Evolutionary conservation across 2,113 vertebrate species (phyloP).

Genomic region (Anthoscopus minutus): DNA sequence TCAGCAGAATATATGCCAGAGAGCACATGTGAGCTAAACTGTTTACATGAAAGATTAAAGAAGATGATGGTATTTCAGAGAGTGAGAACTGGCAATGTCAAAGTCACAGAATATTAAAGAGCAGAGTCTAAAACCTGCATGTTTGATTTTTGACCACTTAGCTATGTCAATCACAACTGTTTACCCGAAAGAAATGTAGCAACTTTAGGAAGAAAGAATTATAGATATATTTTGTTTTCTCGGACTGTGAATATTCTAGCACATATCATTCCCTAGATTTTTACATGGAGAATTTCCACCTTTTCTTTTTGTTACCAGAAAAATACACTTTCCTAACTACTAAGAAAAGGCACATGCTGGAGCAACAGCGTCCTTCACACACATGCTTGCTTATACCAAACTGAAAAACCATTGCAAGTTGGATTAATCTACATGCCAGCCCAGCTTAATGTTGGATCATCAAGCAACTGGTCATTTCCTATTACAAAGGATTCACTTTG

Average conservation of each 20-base stretch:
- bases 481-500: background rate
- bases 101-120: constrained; percentile 38
- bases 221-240: background rate
- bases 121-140: background rate
- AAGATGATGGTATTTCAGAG: constrained; percentile 33
- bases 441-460: background rate
- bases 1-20: background rate
- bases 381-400: background rate
- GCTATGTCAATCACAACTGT: background rate
- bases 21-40: background rate
- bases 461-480: background rate
- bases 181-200: background rate
- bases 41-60: constrained; percentile 49
- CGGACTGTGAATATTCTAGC: background rate
- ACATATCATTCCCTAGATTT: background rate
- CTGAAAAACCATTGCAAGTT: background rate
- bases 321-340: background rate
- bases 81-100: background rate
- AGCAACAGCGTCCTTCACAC: background rate
- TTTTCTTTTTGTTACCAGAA: background rate
- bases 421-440: background rate
- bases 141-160: background rate
- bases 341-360: background rate
- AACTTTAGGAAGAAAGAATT: background rate
- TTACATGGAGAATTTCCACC: background rate